Base-by-base conservation (phyloP, 53 echinoderm and acorn worm species). In the Echinarachnius parma region DNA sequence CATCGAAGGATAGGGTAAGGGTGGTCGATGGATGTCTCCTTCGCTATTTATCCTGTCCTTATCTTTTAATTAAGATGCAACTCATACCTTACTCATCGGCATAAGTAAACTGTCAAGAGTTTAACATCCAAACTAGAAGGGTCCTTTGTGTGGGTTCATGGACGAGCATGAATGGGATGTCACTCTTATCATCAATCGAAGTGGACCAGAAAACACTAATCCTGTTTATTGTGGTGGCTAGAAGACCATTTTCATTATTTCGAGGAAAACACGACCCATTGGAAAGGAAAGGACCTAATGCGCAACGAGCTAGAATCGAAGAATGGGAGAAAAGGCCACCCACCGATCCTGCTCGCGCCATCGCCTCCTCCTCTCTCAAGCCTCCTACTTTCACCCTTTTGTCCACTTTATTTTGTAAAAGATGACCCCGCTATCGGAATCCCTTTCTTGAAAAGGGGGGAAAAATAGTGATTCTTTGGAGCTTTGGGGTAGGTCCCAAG, bases 1-100 rank as follows among this genome's bases (percentile, higher is more conserved):
- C n/a, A 60, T 32, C 18, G 9, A 60, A 60, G 34, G 57, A 23
- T n/a, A 33, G 4, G 4, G 34, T 31, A 20, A 60, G 15, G 21
- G 21, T 7, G 25, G 60, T 24, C 11, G 31, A 14, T 18, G 19
- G 60, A 33, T 33, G 20, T 15, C 15, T 32, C 31, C 60, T 60
- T 33, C 26, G 13, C 25, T 15, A 44, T 62, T 8, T 16, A 44
- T 16, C 26, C 11, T 3, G 63, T 16, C 36, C 36, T 39, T 39
- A 66, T 27, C 66, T 28, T 19, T 11, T 45, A 31, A 66, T 66
- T 66, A 66, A 18, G 31, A 66, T 66, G 28, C 66, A 47, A 13
- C 19, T 15, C 66, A 14, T 34, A n/a, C 9, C 48, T 30, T 4
- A 2, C 66, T 66, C 26, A 48, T 66, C 31, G 66, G 48, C 66